Percentiles rank a stretch among this genome's conserved stretches.
These are phyloP conservation scores for Spilarctia lutea DNA, from an alignment of 2,888 invertebrate species.

Conservation along the genomic window DNA sequence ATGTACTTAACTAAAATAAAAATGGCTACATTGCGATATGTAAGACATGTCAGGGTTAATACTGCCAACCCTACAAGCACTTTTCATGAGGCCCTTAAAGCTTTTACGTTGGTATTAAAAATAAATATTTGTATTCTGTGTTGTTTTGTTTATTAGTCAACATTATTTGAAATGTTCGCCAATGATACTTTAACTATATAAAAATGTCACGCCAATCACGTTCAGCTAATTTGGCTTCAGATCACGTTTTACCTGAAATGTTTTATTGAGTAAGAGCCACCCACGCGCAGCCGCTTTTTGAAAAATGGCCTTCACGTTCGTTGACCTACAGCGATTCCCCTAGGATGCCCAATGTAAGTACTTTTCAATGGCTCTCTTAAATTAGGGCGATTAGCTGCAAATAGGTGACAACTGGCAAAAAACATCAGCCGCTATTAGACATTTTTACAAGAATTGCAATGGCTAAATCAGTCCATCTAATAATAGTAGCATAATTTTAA, in stretches of 20 bases:
- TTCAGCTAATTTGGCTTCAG: slow-evolving; percentile 44
- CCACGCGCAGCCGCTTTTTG: slow-evolving; percentile 36
- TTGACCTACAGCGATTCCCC: slow-evolving; percentile 10
- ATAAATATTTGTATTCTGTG: slow-evolving; percentile 26
- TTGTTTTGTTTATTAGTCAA: slow-evolving; percentile 34
- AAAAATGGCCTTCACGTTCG: slow-evolving; percentile 41
- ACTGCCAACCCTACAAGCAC: too few species aligned
- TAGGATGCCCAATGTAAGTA: slow-evolving; percentile 35
- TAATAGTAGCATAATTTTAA: neutral
- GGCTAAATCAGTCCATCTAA: neutral
- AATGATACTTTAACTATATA: slow-evolving; percentile 17
- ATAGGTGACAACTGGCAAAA: neutral
- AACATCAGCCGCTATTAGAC: neutral
- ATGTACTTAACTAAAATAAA: too few species aligned
- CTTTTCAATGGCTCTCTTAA: slow-evolving; percentile 35
- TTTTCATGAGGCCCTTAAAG: neutral
- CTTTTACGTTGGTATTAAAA: slow-evolving; percentile 17
- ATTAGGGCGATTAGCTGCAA: slow-evolving; percentile 24
- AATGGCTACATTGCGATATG: too few species aligned
- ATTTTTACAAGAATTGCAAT: slow-evolving; percentile 2
- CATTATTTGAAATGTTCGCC: slow-evolving; percentile 31
- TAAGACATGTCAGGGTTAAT: too few species aligned
- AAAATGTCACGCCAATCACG: slow-evolving; percentile 42
- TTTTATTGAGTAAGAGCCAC: slow-evolving; percentile 49
- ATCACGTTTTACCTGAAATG: slow-evolving; percentile 54